These are phyloP conservation scores for Mastomys natalensis DNA, from an alignment of 2,113 vertebrate genomes.

Conservation along the genomic window DNA sequence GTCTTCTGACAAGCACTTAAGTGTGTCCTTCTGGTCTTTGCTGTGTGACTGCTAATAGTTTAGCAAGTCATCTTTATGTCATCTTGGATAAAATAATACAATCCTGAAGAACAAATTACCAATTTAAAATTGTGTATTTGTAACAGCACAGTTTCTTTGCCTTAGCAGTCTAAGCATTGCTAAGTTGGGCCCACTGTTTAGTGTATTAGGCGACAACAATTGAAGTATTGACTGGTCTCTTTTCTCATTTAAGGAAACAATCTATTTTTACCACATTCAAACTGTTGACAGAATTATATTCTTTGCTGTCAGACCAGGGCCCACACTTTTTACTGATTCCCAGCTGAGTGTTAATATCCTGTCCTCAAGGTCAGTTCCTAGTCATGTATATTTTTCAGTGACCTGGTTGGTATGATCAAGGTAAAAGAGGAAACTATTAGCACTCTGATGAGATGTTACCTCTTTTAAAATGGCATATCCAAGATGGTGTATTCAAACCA, in stretches of 20 bases:
- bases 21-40: neutral
- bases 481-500: neutral
- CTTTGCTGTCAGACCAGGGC: neutral
- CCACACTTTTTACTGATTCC: neutral
- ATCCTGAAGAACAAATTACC: neutral
- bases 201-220: neutral
- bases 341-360: neutral
- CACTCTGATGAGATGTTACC: neutral
- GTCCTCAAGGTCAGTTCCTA: neutral
- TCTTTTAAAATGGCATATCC: neutral
- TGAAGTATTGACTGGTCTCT: neutral
- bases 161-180: neutral
- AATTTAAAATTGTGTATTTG: neutral
- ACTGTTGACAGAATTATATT: neutral
- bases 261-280: neutral
- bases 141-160: neutral
- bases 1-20: neutral
- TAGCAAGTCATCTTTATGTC: neutral
- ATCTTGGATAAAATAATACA: neutral
- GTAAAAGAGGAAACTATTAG: neutral
- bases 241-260: neutral
- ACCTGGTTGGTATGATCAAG: neutral
- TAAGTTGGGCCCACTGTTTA: neutral
- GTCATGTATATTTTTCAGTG: neutral
- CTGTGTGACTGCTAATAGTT: slow-evolving; percentile 1